Evolutionary conservation across 1,140 invertebrate species (phyloP), one percentile per base, ranked within the genome.

Genomic region (Rhizoglyphus robini): DNA sequence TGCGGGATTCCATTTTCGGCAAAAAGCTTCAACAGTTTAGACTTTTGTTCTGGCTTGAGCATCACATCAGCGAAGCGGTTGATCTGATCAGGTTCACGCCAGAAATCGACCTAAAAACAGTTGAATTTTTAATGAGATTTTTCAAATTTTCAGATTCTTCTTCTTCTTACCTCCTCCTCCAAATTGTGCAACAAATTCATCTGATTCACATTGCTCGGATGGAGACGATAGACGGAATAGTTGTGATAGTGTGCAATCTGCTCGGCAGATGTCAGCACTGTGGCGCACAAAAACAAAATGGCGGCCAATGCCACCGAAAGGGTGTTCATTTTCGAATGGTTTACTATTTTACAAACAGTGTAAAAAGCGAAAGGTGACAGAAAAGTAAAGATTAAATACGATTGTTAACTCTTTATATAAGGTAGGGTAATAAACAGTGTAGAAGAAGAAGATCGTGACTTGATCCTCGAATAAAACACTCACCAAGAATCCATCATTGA

Each of bases 51-150:
- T 15, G 84, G 84, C 2, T 84, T 81, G 25, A 87, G 80, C 23
- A 88, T 77, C 0, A 88, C 75, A 71, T 88, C 86, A 0, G 83
- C 82, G 27, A 83, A 80, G 38, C 82, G 78, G 66, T 83, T 86
- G 2, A 74, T 65, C 31, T 68, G 66, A 11, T 70, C 70, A 0
- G 80, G 79, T 18, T 72, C 71, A 15, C 76, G 79, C 81, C 80
- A 83, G 68, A 83, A 82, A 71, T 80, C 74, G 13, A 76, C 38
- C 71, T 76, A 34, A n/a, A 20, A 1, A 54, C 18, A 4, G 23
- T 46, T 23, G 23, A 23, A 15, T 46, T 23, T 15, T 46, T 46
- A 23, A 46, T 15, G 41, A 15, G 41, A n/a, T n/a, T n/a, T n/a
- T n/a, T n/a, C n/a, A n/a, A n/a, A n/a, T n/a, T n/a, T n/a, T n/a